Evolutionary conservation across 1,140 invertebrate genomes (phyloP).

Genomic region (Dinoponera quadriceps): DNA sequence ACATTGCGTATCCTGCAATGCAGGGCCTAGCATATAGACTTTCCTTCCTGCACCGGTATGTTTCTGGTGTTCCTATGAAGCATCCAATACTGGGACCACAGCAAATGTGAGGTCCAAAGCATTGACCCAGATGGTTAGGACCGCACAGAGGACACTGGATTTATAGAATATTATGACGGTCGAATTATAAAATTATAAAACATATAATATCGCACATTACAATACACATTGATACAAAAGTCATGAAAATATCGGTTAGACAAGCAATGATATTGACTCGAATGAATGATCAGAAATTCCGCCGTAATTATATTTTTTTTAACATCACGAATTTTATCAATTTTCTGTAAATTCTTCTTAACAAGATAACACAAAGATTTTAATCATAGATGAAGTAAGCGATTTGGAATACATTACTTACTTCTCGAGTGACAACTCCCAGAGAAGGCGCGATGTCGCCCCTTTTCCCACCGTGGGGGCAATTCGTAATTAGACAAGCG

Average conservation of each 20-base stretch:
- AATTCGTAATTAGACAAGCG: conserved; percentile 86
- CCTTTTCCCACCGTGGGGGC: conserved; percentile 86
- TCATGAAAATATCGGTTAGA: neutral
- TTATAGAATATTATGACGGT: conserved; percentile 13
- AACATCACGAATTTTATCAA: too few relatives aligned
- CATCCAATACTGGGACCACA: conserved; percentile 86
- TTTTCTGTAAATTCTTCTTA: neutral
- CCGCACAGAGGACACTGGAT: conserved; percentile 85
- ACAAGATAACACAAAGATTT: neutral
- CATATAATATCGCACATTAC: conserved; percentile 5
- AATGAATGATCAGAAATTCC: too few relatives aligned
- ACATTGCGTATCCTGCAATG: conserved; percentile 84
- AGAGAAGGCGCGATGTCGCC: conserved; percentile 77
- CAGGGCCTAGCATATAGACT: conserved; percentile 81
- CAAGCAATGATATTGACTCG: too few relatives aligned
- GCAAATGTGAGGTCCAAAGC: conserved; percentile 86
- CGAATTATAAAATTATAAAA: neutral
- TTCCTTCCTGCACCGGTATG: conserved; percentile 84
- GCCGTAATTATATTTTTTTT: too few relatives aligned
- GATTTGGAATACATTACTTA: conserved; percentile 44
- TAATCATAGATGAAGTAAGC: neutral
- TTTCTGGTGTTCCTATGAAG: conserved; percentile 84
- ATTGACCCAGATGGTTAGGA: conserved; percentile 84
- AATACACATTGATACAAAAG: neutral
- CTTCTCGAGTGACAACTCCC: conserved; percentile 78